Conservation (phyloP, 2,113 vertebrate species). For the Hippolais icterina region DNA sequence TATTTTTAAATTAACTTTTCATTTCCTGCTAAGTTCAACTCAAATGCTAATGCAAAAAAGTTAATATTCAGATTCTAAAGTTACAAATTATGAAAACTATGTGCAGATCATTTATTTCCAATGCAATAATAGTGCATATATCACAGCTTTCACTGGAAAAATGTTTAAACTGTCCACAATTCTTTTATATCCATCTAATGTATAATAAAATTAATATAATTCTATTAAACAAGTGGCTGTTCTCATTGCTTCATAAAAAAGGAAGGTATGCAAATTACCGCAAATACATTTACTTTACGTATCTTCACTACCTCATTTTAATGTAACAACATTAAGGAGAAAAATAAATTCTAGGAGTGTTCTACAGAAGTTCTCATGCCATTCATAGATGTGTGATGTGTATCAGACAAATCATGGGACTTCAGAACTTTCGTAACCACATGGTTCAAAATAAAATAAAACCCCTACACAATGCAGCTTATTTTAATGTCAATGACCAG, state of each 20-base stretch:
- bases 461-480: neutral
- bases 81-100: neutral
- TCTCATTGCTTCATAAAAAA: neutral
- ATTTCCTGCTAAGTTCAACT: neutral
- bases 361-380: neutral
- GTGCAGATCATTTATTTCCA: neutral
- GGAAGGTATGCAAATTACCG: neutral
- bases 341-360: neutral
- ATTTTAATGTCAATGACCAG: neutral
- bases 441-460: neutral
- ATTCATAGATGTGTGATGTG: neutral
- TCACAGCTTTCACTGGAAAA: neutral
- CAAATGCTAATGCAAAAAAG: neutral
- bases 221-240: neutral
- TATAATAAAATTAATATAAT: neutral
- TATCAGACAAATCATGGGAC: neutral
- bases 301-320: neutral
- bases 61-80: neutral
- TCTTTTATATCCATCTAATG: neutral
- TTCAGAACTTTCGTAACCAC: neutral
- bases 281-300: neutral
- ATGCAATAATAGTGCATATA: neutral
- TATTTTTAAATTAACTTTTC: neutral
- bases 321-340: neutral
- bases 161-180: neutral